A percentile compares a stretch with the other conserved stretches of the same genome.
Evolutionary conservation across 2,888 invertebrate species (phyloP).

Genomic region (Ennomos erosarius): DNA sequence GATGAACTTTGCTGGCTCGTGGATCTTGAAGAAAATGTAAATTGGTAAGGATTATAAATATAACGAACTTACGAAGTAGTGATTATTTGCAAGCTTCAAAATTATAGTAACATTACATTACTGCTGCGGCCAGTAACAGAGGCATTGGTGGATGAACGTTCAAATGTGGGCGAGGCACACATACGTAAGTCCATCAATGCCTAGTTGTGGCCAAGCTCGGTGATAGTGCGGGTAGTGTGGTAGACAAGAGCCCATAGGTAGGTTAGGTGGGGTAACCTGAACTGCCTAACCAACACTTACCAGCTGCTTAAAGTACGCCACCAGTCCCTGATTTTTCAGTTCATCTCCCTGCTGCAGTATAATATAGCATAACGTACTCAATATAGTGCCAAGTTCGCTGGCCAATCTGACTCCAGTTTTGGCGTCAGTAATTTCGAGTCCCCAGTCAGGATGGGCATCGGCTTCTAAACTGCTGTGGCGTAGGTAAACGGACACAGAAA

Average conservation of each 20-base stretch:
- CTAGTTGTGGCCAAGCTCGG: too few species aligned
- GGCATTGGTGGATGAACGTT: too few species aligned
- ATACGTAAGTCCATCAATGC: too few species aligned
- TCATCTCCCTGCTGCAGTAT: slow-evolving; percentile 97
- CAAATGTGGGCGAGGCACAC: too few species aligned
- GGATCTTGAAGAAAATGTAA: slow-evolving; percentile 86
- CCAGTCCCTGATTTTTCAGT: slow-evolving; percentile 96
- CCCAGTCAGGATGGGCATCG: slow-evolving; percentile 69
- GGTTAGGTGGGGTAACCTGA: too few species aligned
- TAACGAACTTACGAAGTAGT: too few species aligned
- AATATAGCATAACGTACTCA: slow-evolving; percentile 94
- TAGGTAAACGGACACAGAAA: slow-evolving; percentile 96
- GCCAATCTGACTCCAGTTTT: slow-evolving; percentile 87
- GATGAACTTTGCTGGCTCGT: slow-evolving; percentile 97
- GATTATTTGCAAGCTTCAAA: too few species aligned
- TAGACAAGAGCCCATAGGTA: too few species aligned
- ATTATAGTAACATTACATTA: too few species aligned
- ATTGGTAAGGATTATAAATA: not conserved
- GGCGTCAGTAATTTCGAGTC: slow-evolving; percentile 65
- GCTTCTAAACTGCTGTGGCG: slow-evolving; percentile 86
- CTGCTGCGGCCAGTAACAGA: too few species aligned
- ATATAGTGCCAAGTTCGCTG: slow-evolving; percentile 93
- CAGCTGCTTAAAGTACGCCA: slow-evolving; percentile 96
- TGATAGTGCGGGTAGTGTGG: too few species aligned
- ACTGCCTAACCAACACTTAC: too few species aligned